A percentile compares a stretch with the other conserved stretches of the same genome.
These are phyloP conservation scores for Lithophane leautieri DNA, from an alignment of 2,888 invertebrate species.

Conservation along the genomic window DNA sequence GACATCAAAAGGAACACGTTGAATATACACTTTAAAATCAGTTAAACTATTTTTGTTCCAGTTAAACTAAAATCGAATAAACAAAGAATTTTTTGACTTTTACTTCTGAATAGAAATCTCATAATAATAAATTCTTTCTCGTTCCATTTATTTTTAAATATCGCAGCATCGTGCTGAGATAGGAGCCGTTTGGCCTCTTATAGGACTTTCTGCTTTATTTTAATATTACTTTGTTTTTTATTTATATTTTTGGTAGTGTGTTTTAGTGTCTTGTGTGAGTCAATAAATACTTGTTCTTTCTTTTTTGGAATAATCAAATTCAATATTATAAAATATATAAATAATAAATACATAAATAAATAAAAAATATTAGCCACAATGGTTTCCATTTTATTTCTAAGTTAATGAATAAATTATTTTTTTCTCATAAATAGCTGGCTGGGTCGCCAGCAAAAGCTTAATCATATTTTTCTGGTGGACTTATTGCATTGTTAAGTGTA, in stretches of 20 bases:
- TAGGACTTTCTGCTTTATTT: too few relatives aligned
- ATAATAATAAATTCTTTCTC: neutral
- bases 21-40: neutral
- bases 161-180: too few relatives aligned
- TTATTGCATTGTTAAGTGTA: constrained; percentile 39
- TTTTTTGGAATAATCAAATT: neutral
- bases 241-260: too few relatives aligned
- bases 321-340: too few relatives aligned
- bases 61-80: neutral
- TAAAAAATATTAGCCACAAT: too few relatives aligned
- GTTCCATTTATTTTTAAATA: too few relatives aligned
- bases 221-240: too few relatives aligned
- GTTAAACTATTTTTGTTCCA: neutral
- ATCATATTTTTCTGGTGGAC: constrained; percentile 38
- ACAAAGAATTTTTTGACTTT: neutral
- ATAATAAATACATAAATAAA: too few relatives aligned
- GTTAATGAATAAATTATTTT: constrained; percentile 45
- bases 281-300: too few relatives aligned
- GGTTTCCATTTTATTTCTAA: neutral
- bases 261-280: too few relatives aligned
- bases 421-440: constrained; percentile 27
- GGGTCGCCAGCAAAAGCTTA: constrained; percentile 21
- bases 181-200: too few relatives aligned
- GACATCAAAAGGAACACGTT: too few relatives aligned
- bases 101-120: neutral